phyloP scores from a whole-genome alignment of 1,140 invertebrate genomes.

The Heterodera schachtii region DNA sequence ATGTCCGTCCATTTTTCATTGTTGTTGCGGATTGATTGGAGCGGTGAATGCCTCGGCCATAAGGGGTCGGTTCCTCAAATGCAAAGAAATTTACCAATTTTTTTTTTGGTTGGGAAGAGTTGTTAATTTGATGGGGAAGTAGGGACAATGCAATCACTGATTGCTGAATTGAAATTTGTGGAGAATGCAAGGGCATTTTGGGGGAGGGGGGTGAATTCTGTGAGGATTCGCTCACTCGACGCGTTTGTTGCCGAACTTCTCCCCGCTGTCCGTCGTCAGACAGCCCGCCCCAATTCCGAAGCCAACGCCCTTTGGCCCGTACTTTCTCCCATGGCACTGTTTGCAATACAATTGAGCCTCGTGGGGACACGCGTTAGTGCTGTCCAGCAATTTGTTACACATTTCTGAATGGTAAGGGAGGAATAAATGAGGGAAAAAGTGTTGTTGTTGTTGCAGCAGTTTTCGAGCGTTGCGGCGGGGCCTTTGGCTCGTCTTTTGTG shows the following conservation, averaged over 20 bases:
- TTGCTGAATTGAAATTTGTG: conserved; percentile 72
- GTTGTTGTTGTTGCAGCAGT: not conserved
- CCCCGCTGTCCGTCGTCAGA: conserved; percentile 90
- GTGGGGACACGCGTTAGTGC: conserved; percentile 78
- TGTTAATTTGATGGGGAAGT: not conserved
- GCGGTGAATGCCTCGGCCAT: conserved; percentile 64
- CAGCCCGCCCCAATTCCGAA: conserved; percentile 96
- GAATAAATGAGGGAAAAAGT: not conserved
- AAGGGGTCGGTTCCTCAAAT: conserved; percentile 60
- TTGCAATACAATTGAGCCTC: conserved; percentile 89
- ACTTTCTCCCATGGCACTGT: conserved; percentile 86
- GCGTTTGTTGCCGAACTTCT: conserved; percentile 77
- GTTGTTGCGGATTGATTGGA: conserved; percentile 60
- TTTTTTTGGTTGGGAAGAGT: not conserved
- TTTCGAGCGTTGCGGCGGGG: no score
- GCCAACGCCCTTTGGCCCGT: conserved; percentile 92
- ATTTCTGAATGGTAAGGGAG: conserved; percentile 72
- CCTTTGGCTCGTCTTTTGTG: not conserved
- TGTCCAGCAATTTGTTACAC: conserved; percentile 88
- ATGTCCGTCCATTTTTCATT: conserved; percentile 36
- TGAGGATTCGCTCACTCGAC: conserved; percentile 91
- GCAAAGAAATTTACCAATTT: conserved; percentile 5
- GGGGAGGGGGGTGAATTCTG: conserved; percentile 72
- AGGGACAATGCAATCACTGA: conserved; percentile 46
- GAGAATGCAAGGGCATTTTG: conserved; percentile 95